phyloP scores from a whole-genome alignment of 2,113 vertebrate genomes.

The Alligator mississippiensis region DNA sequence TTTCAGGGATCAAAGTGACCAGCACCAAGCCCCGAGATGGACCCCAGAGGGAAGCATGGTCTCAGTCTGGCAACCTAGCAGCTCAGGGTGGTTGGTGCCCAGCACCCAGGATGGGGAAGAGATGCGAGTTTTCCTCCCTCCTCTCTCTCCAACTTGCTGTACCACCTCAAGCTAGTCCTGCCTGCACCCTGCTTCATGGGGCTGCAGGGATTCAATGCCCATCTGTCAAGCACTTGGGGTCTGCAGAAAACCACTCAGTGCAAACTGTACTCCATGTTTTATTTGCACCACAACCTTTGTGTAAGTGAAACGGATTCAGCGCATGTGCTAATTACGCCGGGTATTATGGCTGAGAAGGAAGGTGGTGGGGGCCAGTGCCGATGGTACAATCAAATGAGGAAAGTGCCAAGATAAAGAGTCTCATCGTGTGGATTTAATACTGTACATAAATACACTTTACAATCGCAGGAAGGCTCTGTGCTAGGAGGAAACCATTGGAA shows the following conservation, averaged over 20 bases:
- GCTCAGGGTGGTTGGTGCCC: background rate
- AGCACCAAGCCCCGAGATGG: background rate
- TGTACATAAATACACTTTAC: too few species aligned
- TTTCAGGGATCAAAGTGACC: background rate
- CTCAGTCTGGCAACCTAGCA: background rate
- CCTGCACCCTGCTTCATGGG: background rate
- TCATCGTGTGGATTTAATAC: constrained; percentile 43
- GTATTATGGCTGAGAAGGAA: background rate
- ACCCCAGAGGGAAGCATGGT: background rate
- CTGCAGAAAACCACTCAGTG: background rate
- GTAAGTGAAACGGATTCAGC: fast-evolving
- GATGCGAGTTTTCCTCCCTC: background rate
- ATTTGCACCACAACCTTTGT: fast-evolving
- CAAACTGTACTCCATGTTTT: background rate
- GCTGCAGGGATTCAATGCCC: background rate
- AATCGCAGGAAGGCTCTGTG: too few species aligned
- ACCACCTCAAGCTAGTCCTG: background rate
- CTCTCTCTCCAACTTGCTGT: background rate
- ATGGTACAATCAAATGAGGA: background rate
- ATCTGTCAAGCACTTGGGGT: background rate
- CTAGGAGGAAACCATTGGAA: too few species aligned
- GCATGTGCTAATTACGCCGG: fast-evolving
- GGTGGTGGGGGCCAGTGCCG: background rate
- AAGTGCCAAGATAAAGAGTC: constrained; percentile 39
- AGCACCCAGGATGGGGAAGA: background rate